Evolutionary conservation across 2,113 vertebrate species (phyloP), one percentile per base, ranked within the genome.

Genomic region (Chlorocebus sabaeus): DNA sequence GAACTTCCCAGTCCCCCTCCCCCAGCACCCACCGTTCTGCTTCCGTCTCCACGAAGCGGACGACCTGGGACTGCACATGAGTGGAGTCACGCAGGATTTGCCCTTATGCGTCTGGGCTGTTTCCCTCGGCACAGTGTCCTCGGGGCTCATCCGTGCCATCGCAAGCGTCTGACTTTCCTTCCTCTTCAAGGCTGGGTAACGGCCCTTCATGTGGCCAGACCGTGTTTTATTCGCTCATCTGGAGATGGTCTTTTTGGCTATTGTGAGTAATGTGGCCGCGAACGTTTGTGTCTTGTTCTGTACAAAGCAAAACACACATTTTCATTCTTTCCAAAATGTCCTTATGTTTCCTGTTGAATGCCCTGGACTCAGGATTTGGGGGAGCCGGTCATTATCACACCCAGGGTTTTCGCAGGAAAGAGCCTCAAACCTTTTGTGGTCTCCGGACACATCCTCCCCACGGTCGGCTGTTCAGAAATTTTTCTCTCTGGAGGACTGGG

Each of bases 21-120:
- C 48, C 6, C 67, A 1, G 81, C 48, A 48, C 0, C 30, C 35
- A 1, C 6, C 22, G 0, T 0, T 0, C 38, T 0, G 2, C 11
- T 22, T 45, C 52, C 12, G 0, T 57, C 61, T 75, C n/a, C 13
- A 0, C 25, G 10, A 1, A 23, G 43, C 14, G 8, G 23, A 9
- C 40, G 4, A 6, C 35, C 52, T 1, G 70, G 79, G 45, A 61
- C 73, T 32, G 52, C 14, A 0, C 2, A 0, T 1, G 40, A 59
- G 35, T 6, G 10, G 22, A 35, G 18, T 55, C 14, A 1, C 1
- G 14, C 22, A 32, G 40, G 43, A 3, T 43, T 4, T 68, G 40
- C 22, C 73, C 55, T 27, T 50, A 6, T 17, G 35, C 0, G 18
- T 18, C n/a, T 6, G 82, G 57, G 27, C 43, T n/a, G 32, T 84